These are phyloP conservation scores for Frankliniella fusca DNA, from an alignment of 2,888 invertebrate genomes.

Conservation along the genomic window DNA sequence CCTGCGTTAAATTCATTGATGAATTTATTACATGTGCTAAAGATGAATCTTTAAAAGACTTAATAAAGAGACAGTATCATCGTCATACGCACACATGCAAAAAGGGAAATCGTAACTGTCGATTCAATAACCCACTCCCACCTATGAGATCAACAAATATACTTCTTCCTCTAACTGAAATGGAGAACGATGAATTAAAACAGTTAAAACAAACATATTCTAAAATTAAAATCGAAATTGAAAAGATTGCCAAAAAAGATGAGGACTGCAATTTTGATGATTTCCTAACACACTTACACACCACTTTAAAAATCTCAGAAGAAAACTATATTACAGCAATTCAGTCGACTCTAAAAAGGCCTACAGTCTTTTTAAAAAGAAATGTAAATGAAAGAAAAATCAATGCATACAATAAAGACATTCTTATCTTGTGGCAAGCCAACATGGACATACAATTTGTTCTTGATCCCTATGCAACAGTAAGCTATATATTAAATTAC, in stretches of 20 bases:
- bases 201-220: background rate
- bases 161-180: conserved; percentile 36
- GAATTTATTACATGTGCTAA: conserved; percentile 39
- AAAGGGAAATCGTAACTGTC: conserved; percentile 34
- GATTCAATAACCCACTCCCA: conserved; percentile 23
- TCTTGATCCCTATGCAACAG: conserved; percentile 41
- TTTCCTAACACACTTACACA: conserved; percentile 34
- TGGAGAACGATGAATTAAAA: background rate
- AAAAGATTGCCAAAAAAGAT: conserved; percentile 13
- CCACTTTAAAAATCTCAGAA: conserved; percentile 33
- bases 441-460: too few species aligned
- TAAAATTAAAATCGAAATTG: background rate
- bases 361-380: conserved; percentile 37
- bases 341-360: conserved; percentile 34
- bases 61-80: conserved; percentile 37
- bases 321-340: conserved; percentile 36
- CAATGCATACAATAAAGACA: conserved; percentile 41
- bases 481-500: conserved; percentile 41
- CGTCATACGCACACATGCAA: conserved; percentile 39
- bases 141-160: conserved; percentile 34
- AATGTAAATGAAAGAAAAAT: conserved; percentile 35
- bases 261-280: conserved; percentile 32
- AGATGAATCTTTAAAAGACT: conserved; percentile 34
- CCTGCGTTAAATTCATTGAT: conserved; percentile 35
- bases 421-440: conserved; percentile 38